Percentiles rank a stretch among this genome's conserved stretches.
Conservation (phyloP, 2,113 vertebrate genomes). For the Aptenodytes forsteri region DNA sequence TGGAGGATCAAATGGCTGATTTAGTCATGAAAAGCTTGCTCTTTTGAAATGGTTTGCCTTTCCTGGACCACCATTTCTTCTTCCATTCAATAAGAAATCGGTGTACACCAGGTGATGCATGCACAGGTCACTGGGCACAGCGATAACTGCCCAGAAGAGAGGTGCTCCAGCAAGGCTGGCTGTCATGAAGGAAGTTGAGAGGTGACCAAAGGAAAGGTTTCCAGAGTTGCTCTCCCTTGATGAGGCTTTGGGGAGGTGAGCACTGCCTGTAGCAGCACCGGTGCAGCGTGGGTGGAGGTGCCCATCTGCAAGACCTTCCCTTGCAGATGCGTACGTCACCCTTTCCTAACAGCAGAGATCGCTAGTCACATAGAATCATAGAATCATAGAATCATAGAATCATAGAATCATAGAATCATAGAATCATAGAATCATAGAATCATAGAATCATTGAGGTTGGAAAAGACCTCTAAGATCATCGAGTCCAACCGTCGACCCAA, state of each 20-base stretch:
- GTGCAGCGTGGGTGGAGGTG: too few relatives aligned
- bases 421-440: too few relatives aligned
- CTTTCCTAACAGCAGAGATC: not conserved
- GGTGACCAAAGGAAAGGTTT: not conserved
- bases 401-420: too few relatives aligned
- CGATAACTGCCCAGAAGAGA: not conserved
- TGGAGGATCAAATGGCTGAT: not conserved
- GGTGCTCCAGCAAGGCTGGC: not conserved
- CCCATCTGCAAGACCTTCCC: not conserved
- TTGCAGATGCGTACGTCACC: fast-evolving
- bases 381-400: too few relatives aligned
- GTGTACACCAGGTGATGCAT: fast-evolving
- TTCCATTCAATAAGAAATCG: fast-evolving
- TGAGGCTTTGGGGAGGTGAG: not conserved
- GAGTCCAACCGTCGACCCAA: too few relatives aligned
- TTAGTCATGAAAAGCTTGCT: not conserved
- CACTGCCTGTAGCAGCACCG: fast-evolving
- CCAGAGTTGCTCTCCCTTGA: fast-evolving
- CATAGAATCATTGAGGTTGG: too few relatives aligned
- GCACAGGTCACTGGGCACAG: not conserved
- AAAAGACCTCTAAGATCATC: too few relatives aligned
- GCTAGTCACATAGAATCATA: too few relatives aligned
- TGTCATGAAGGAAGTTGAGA: fast-evolving
- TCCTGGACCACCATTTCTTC: fast-evolving
- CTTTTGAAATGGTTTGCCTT: fast-evolving